Conservation (phyloP, 2,888 invertebrate species). For the Sphaeridia pumilis region DNA sequence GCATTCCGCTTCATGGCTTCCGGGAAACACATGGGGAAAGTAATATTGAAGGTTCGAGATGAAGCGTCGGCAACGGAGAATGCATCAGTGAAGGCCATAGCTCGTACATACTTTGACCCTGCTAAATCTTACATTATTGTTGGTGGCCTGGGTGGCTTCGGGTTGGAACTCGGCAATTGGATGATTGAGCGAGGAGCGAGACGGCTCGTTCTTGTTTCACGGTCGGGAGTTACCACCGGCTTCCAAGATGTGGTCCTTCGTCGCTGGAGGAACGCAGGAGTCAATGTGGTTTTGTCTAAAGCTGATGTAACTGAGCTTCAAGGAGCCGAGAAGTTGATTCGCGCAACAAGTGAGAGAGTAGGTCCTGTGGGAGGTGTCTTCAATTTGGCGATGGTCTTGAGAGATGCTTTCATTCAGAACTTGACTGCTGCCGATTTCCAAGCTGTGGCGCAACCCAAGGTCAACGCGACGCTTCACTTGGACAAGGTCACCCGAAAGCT, state of each 20-base stretch:
- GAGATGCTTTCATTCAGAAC: slow-evolving; percentile 43
- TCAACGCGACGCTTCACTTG: slow-evolving; percentile 44
- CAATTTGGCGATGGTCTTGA: slow-evolving; percentile 47
- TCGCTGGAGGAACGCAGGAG: slow-evolving; percentile 49
- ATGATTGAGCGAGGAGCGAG: slow-evolving; percentile 67
- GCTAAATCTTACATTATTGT: slow-evolving; percentile 44
- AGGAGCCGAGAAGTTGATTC: slow-evolving; percentile 39
- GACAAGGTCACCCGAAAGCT: slow-evolving; percentile 42
- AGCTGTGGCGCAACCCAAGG: slow-evolving; percentile 44
- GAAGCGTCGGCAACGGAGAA: slow-evolving; percentile 43
- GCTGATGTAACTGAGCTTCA: slow-evolving; percentile 38
- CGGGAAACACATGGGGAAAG: slow-evolving; percentile 75
- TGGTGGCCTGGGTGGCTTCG: slow-evolving; percentile 85
- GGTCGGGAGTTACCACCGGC: slow-evolving; percentile 64
- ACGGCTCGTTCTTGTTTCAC: slow-evolving; percentile 66
- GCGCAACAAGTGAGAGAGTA: slow-evolving; percentile 37
- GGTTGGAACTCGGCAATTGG: slow-evolving; percentile 78
- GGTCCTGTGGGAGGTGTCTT: slow-evolving; percentile 46
- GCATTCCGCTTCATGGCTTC: slow-evolving; percentile 61
- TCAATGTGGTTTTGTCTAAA: slow-evolving; percentile 50
- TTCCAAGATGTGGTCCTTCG: slow-evolving; percentile 63
- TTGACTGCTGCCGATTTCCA: slow-evolving; percentile 41
- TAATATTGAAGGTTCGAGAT: slow-evolving; percentile 43
- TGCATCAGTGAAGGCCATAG: slow-evolving; percentile 40
- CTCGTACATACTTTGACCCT: slow-evolving; percentile 47